Evolutionary conservation across 2,113 vertebrate genomes (phyloP).

Genomic region (Plecturocebus donacophilus): DNA sequence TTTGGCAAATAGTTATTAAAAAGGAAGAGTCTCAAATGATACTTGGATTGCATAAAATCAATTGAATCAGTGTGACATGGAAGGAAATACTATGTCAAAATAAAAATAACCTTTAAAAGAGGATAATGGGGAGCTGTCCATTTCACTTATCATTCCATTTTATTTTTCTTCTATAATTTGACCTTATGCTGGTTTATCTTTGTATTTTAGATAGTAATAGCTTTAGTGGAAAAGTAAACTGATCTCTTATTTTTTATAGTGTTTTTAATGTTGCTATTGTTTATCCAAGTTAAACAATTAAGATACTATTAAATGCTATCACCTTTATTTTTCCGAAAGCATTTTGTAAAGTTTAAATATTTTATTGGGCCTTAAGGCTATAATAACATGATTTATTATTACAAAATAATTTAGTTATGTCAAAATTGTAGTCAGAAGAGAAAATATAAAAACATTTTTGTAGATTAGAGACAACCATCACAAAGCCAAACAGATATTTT

Average conservation of each 20-base stretch:
- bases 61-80: background rate
- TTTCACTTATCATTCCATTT: background rate
- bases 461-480: background rate
- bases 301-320: background rate
- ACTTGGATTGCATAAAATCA: background rate
- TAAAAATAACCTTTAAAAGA: conserved; percentile 27
- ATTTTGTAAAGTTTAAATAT: conserved; percentile 29
- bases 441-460: background rate
- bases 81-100: background rate
- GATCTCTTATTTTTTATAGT: background rate
- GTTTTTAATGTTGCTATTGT: background rate
- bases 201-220: background rate
- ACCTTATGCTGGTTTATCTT: background rate
- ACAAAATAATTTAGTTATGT: background rate
- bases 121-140: background rate
- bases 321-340: background rate
- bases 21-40: background rate
- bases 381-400: background rate
- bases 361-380: background rate
- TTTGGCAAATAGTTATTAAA: background rate
- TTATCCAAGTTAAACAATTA: background rate
- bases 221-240: background rate
- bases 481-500: background rate
- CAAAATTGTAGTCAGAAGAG: background rate
- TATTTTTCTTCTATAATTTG: background rate